Conservation (phyloP, 2,888 invertebrate species). For the Synanthedon formicaeformis region DNA sequence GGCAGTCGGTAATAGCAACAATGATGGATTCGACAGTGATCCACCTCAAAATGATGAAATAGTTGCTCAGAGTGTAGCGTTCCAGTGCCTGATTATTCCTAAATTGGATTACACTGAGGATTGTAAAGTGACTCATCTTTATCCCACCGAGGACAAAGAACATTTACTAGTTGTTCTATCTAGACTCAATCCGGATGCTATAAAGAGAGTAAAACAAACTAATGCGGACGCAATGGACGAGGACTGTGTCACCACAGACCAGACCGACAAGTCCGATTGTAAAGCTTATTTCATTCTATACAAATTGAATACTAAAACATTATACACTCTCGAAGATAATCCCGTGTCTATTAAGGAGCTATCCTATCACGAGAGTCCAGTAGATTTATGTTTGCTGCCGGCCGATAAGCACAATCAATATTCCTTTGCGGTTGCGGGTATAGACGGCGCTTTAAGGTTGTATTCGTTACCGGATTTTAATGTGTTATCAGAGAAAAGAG, state of each 20-base stretch:
- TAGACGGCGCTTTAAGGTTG: conserved; percentile 80
- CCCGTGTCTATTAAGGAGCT: conserved; percentile 74
- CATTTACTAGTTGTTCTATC: conserved; percentile 75
- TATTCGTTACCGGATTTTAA: conserved; percentile 79
- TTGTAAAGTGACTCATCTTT: conserved; percentile 71
- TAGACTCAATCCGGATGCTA: conserved; percentile 39
- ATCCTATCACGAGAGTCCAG: conserved; percentile 74
- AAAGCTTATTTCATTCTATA: conserved; percentile 52
- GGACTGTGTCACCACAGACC: conserved; percentile 34
- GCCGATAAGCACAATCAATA: conserved; percentile 60
- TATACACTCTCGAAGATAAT: conserved; percentile 64
- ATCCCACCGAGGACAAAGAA: conserved; percentile 77
- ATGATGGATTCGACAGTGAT: conserved; percentile 65
- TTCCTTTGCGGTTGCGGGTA: conserved; percentile 79
- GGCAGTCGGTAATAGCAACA: conserved; percentile 44
- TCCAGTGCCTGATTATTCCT: conserved; percentile 69
- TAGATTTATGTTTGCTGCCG: conserved; percentile 78
- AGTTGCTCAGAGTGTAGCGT: conserved; percentile 57
- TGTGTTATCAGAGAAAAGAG: conserved; percentile 75
- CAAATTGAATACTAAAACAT: conserved; percentile 45
- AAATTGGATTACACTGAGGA: conserved; percentile 57
- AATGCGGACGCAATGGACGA: conserved; percentile 59
- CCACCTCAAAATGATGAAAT: conserved; percentile 46
- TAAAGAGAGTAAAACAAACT: conserved; percentile 35
- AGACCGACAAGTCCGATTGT: conserved; percentile 28